A percentile compares a stretch with the other conserved stretches of the same genome.
Conservation (phyloP, 2,888 invertebrate species). For the Oscheius myriophilus region DNA sequence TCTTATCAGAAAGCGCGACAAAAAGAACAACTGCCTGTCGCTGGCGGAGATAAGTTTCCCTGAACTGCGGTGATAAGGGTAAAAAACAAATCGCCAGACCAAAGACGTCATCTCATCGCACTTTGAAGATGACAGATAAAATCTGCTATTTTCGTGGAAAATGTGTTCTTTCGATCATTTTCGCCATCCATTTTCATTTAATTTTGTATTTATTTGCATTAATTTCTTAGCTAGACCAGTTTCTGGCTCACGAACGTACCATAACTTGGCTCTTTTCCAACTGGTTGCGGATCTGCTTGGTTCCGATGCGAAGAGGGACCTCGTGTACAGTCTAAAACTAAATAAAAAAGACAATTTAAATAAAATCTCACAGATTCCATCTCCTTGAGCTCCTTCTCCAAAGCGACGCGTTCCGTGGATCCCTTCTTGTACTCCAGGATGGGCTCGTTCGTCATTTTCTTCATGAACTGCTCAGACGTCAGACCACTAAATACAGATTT, state of each 20-base stretch:
- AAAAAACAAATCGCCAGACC: too few relatives aligned
- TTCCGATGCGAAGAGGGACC: conserved; percentile 95
- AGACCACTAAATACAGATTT: conserved; percentile 64
- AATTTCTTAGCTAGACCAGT: too few relatives aligned
- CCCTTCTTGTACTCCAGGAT: conserved; percentile 81
- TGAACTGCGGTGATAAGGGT: too few relatives aligned
- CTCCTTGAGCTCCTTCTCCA: conserved; percentile 46
- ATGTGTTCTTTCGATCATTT: too few relatives aligned
- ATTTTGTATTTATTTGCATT: neutral
- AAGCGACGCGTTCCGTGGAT: conserved; percentile 81
- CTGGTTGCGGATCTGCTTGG: conserved; percentile 76
- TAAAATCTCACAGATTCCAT: conserved; percentile 36
- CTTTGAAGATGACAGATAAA: too few relatives aligned
- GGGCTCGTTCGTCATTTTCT: conserved; percentile 73
- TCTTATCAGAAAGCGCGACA: neutral
- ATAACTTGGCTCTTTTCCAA: conserved; percentile 80
- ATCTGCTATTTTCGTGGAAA: too few relatives aligned
- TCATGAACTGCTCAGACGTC: conserved; percentile 70
- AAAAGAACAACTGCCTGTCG: too few relatives aligned
- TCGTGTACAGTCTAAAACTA: conserved; percentile 76
- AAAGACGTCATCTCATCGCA: too few relatives aligned
- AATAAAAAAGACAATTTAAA: neutral
- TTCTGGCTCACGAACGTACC: conserved; percentile 74
- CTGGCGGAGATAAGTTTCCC: too few relatives aligned
- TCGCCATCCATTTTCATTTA: too few relatives aligned